Percentiles rank a stretch among this genome's conserved stretches.
Evolutionary conservation across 2,113 vertebrate genomes (phyloP).

Genomic region (Electrona antarctica): DNA sequence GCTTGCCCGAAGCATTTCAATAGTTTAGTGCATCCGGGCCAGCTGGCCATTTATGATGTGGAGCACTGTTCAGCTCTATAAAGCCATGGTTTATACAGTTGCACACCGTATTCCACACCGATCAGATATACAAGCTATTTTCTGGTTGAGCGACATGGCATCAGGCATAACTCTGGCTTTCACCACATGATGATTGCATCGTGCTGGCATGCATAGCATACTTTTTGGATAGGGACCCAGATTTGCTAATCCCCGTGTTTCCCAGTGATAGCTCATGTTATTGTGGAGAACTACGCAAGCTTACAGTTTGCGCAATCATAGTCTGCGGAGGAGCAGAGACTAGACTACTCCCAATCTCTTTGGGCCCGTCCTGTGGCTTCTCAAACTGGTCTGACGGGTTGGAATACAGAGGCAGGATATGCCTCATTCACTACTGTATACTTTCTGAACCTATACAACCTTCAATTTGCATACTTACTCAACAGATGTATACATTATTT

Average conservation of each 20-base stretch:
- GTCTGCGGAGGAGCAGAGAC: slow-evolving; percentile 31
- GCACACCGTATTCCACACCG: too few relatives aligned
- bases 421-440: slow-evolving; percentile 13
- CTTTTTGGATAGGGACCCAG: neutral
- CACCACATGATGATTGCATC: neutral
- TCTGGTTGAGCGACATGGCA: too few relatives aligned
- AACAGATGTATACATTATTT: slow-evolving; percentile 25
- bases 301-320: slow-evolving; percentile 15
- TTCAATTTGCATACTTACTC: slow-evolving; percentile 9
- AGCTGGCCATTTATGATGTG: too few relatives aligned
- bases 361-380: slow-evolving; percentile 36
- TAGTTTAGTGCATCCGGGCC: too few relatives aligned
- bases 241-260: neutral
- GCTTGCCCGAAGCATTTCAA: too few relatives aligned
- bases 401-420: slow-evolving; percentile 36
- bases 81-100: too few relatives aligned
- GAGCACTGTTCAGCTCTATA: too few relatives aligned
- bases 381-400: slow-evolving; percentile 75
- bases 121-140: too few relatives aligned
- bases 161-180: neutral
- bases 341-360: slow-evolving; percentile 53
- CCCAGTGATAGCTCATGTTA: neutral
- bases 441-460: neutral
- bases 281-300: slow-evolving; percentile 9
- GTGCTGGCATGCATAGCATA: neutral